Conservation (phyloP, 2,888 invertebrate species). For the Epinotia bilunana region DNA sequence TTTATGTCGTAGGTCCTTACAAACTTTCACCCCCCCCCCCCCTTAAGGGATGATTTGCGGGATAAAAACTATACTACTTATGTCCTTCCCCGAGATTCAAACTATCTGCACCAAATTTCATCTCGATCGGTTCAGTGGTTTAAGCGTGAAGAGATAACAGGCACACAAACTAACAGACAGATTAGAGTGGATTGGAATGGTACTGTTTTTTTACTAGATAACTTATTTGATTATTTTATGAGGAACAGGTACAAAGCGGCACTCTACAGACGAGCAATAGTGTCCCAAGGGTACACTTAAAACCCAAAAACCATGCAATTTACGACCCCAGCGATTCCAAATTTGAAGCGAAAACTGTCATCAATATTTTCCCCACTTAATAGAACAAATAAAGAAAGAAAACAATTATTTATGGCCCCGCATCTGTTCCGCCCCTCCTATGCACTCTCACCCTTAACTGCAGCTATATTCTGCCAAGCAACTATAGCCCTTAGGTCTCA, state of each 20-base stretch:
- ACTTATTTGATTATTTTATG: no score
- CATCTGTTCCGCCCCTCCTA: slow-evolving; percentile 78
- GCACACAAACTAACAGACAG: no score
- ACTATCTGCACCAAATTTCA: no score
- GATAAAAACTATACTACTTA: no score
- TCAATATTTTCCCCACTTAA: slow-evolving; percentile 37
- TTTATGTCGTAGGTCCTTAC: no score
- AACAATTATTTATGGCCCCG: slow-evolving; percentile 47
- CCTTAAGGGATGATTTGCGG: no score
- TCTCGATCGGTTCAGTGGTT: no score
- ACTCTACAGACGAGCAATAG: not conserved
- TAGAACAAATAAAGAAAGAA: slow-evolving; percentile 39
- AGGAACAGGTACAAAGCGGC: not conserved
- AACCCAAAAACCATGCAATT: slow-evolving; percentile 5
- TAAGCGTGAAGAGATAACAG: no score
- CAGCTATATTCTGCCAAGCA: not conserved
- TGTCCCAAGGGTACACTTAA: not conserved
- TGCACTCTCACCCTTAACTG: slow-evolving; percentile 52
- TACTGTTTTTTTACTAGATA: no score
- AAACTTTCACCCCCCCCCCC: no score
- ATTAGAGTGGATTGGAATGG: no score
- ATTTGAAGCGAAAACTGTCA: slow-evolving; percentile 37
- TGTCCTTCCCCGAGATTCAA: no score
- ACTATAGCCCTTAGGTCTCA: not conserved
- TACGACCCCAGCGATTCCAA: slow-evolving; percentile 33